Conservation (phyloP, 1,140 invertebrate genomes). For the Maniola jurtina region DNA sequence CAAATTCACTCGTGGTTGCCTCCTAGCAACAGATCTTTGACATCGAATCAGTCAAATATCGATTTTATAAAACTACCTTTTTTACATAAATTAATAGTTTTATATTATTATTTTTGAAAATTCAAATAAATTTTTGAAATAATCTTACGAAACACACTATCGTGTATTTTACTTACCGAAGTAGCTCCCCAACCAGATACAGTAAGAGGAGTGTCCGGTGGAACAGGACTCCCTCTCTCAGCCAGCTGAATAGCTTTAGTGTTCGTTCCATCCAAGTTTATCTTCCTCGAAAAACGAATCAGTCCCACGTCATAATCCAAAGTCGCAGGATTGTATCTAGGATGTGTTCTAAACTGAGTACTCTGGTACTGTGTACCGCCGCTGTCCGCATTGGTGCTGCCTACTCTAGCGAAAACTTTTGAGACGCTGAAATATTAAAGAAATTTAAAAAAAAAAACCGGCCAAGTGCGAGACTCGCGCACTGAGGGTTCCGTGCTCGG, state of each 20-base stretch:
- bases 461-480: no score
- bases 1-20: no score
- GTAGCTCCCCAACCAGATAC: slow-evolving; percentile 31
- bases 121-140: no score
- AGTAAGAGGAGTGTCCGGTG: slow-evolving; percentile 20
- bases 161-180: slow-evolving; percentile 16
- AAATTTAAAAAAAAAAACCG: neutral
- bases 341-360: slow-evolving; percentile 10
- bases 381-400: slow-evolving; percentile 17
- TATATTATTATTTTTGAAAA: no score
- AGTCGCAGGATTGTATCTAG: slow-evolving; percentile 15
- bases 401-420: slow-evolving; percentile 16
- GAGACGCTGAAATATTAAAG: slow-evolving; percentile 8
- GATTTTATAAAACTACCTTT: no score
- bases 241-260: slow-evolving; percentile 18
- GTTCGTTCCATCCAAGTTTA: slow-evolving; percentile 25
- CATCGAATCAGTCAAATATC: no score
- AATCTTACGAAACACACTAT: no score
- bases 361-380: slow-evolving; percentile 26
- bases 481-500: no score
- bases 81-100: no score
- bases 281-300: slow-evolving; percentile 15
- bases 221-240: neutral
- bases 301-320: slow-evolving; percentile 28
- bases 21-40: no score